Evolutionary conservation across 2,113 vertebrate species (phyloP).

Genomic region (Polypterus bichir): DNA sequence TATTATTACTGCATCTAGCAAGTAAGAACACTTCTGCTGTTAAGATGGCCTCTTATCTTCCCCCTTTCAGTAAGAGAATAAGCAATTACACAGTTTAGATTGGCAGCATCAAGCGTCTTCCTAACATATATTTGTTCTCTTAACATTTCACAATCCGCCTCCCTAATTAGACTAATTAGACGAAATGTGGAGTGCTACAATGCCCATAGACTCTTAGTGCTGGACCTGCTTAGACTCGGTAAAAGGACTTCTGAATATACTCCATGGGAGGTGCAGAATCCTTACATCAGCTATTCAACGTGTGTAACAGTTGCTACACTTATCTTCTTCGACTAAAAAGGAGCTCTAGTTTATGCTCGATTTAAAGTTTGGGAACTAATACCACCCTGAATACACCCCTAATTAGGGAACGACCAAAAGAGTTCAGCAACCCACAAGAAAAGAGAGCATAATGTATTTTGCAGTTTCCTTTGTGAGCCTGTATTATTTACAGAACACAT

Average conservation of each 20-base stretch:
- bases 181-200: constrained; percentile 37
- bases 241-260: constrained; percentile 64
- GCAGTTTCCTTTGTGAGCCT: constrained; percentile 30
- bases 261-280: constrained; percentile 61
- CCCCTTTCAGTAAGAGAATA: constrained; percentile 23
- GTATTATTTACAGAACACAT: constrained; percentile 15
- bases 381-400: constrained; percentile 65
- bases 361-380: constrained; percentile 86
- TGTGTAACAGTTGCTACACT: constrained; percentile 70
- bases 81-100: constrained; percentile 10
- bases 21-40: constrained; percentile 8
- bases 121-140: constrained; percentile 28
- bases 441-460: constrained; percentile 29
- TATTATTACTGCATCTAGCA: constrained; percentile 6
- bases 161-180: constrained; percentile 66
- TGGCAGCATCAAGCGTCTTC: constrained; percentile 39
- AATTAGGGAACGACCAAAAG: constrained; percentile 66
- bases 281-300: constrained; percentile 54
- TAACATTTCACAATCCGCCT: constrained; percentile 39
- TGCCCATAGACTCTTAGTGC: constrained; percentile 23
- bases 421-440: constrained; percentile 42
- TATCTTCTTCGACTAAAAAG: constrained; percentile 66
- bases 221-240: constrained; percentile 32
- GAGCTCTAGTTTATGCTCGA: constrained; percentile 68
- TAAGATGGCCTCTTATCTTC: constrained; percentile 9